phyloP scores from a whole-genome alignment of 2,888 invertebrate species.

The Andricus quercusramuli region DNA sequence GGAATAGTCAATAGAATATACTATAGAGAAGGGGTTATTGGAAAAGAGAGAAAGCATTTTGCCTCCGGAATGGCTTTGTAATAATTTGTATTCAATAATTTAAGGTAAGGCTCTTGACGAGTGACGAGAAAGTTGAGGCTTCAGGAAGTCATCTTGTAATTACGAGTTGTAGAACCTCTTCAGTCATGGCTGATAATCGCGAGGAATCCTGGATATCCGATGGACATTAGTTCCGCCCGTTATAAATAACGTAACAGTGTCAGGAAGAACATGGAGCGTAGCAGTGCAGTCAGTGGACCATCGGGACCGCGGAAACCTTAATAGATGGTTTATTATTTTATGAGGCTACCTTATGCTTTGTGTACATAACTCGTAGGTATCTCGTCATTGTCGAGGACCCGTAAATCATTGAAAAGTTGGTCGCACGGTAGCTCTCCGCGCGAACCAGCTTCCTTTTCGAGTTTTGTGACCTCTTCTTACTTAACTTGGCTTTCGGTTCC shows the following conservation, averaged over 20 bases:
- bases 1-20: neutral
- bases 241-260: conserved; percentile 64
- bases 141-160: conserved; percentile 24
- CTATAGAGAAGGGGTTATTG: neutral
- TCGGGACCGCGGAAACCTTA: conserved; percentile 57
- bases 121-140: conserved; percentile 32
- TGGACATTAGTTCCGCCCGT: conserved; percentile 58
- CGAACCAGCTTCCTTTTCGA: conserved; percentile 38
- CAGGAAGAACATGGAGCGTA: conserved; percentile 52
- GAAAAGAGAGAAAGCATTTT: neutral
- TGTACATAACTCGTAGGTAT: conserved; percentile 57
- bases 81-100: conserved; percentile 15
- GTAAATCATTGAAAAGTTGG: conserved; percentile 66
- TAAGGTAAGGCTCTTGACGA: neutral
- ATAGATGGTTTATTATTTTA: conserved; percentile 75
- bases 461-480: neutral
- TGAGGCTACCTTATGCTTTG: conserved; percentile 69
- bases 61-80: neutral
- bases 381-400: conserved; percentile 50
- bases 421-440: conserved; percentile 62
- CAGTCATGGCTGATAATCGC: conserved; percentile 38
- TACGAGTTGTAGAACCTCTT: conserved; percentile 15
- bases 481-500: neutral
- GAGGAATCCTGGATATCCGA: conserved; percentile 32
- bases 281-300: conserved; percentile 23